A percentile compares a stretch with the other conserved stretches of the same genome.
Evolutionary conservation across 2,797 vertebrate species (phyloP).

Genomic region (Eulemur rubriventer): DNA sequence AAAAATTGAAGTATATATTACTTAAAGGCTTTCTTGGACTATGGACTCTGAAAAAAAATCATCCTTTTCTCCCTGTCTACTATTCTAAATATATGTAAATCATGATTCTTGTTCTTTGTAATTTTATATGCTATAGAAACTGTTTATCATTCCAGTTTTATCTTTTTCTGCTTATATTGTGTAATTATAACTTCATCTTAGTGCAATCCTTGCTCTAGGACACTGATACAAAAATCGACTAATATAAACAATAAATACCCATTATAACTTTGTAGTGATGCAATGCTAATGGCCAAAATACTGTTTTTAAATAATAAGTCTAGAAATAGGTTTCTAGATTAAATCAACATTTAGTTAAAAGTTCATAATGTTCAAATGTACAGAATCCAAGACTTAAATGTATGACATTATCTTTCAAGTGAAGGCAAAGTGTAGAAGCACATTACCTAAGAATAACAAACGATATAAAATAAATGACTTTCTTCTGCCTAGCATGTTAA

Average conservation of each 20-base stretch:
- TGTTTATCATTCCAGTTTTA: not conserved
- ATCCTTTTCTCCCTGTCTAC: not conserved
- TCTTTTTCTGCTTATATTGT: not conserved
- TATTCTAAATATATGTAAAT: not conserved
- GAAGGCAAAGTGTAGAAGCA: not conserved
- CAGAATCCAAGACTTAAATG: not conserved
- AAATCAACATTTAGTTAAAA: not conserved
- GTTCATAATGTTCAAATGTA: not conserved
- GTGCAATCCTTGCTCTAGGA: not conserved
- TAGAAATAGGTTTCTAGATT: not conserved
- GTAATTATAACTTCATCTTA: not conserved
- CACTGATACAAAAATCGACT: not conserved
- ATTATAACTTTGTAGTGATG: not conserved
- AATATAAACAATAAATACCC: not conserved
- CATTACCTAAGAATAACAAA: constrained; percentile 49
- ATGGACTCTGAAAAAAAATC: not conserved
- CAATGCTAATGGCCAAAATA: not conserved
- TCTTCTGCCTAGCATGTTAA: constrained; percentile 17
- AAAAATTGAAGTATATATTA: not conserved
- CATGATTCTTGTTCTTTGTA: not conserved
- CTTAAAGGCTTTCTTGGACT: not conserved
- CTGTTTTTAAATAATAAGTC: not conserved
- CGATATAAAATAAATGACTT: constrained; percentile 16
- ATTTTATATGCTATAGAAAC: not conserved
- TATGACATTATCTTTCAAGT: not conserved